Base-by-base conservation (phyloP, 53 echinoderm and acorn worm genomes). In the Zoroaster sp. region DNA sequence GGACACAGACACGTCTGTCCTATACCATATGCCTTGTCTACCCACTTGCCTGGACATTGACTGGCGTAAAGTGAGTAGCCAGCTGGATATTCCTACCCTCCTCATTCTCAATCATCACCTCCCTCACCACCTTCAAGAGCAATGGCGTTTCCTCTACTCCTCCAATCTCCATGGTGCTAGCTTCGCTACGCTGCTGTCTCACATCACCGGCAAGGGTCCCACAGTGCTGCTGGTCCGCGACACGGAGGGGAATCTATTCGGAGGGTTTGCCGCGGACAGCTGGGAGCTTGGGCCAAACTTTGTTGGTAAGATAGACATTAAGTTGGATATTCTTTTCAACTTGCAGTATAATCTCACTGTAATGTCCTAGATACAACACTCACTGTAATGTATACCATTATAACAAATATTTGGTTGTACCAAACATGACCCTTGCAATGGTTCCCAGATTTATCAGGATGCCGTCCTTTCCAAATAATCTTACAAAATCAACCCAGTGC, bases 241-340 rank as follows among this genome's bases (percentile, higher is more conserved):
- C 73, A 94, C 89, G 6, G 92, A 89, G 39, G 99, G 99, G 10
- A 74, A 92, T 44, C 72, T 96, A 44, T 99, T 99, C 88, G 99
- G 99, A 1, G 93, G 96, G 20, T 99, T 99, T 86, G 96, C 91
- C 0, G 93, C 99, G 11, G 94, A 94, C 20, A 96, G 93, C 83
- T 90, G 94, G 94, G 70, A 91, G 14, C 52, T 94, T 9, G 92
- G 95, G 45, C 97, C 97, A 35, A 93, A 79, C 38, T 97, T 93
- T 67, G 73, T 88, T 34, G 99, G 99, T 99, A 72, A 77, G 75
- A 40, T 23, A 43, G 18, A 63, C 12, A 47, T 47, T 10, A 8
- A 8, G 14, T 8, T 47, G 49, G 9, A 47, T 8, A 47, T 47
- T 10, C 14, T 47, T 8, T 8, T 10, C 8, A 47, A 14, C 8